A percentile compares a stretch with the other conserved stretches of the same genome.
Evolutionary conservation across 2,888 invertebrate genomes (phyloP).

Genomic region (Ypsolopha sequella): DNA sequence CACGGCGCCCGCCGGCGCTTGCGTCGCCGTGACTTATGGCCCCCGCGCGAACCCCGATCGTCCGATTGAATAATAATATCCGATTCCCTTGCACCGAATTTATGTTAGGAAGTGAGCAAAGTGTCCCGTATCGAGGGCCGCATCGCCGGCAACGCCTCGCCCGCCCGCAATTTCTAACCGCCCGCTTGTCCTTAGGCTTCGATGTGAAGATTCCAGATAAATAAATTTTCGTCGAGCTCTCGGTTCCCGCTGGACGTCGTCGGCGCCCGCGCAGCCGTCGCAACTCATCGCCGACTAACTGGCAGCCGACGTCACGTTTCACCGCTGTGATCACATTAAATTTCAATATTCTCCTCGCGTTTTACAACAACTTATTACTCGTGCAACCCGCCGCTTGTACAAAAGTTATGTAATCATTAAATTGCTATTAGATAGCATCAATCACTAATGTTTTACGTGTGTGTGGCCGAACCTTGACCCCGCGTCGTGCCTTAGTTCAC

Average conservation of each 20-base stretch:
- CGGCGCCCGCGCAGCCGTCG: conserved; percentile 16
- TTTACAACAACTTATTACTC: conserved; percentile 6
- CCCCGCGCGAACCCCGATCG: conserved; percentile 65
- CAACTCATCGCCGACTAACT: conserved; percentile 20
- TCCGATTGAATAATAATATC: conserved; percentile 70
- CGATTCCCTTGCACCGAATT: conserved; percentile 67
- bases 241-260: conserved; percentile 21
- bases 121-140: conserved; percentile 54
- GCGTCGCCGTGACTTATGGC: conserved; percentile 67
- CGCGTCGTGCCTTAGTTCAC: conserved; percentile 12
- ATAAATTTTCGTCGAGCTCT: conserved; percentile 42
- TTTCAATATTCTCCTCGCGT: conserved; percentile 35
- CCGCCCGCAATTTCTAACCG: conserved; percentile 42
- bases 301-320: conserved; percentile 31
- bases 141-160: conserved; percentile 44
- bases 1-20: conserved; percentile 66
- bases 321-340: conserved; percentile 35
- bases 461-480: conserved; percentile 16
- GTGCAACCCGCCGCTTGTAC: conserved; percentile 7
- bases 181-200: conserved; percentile 37
- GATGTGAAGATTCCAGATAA: conserved; percentile 45
- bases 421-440: neutral
- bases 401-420: conserved; percentile 14
- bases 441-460: conserved; percentile 8
- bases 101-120: conserved; percentile 64